Percentiles rank a stretch among this genome's conserved stretches.
phyloP scores from a whole-genome alignment of 2,113 vertebrate genomes.

The Cheirogaleus medius region DNA sequence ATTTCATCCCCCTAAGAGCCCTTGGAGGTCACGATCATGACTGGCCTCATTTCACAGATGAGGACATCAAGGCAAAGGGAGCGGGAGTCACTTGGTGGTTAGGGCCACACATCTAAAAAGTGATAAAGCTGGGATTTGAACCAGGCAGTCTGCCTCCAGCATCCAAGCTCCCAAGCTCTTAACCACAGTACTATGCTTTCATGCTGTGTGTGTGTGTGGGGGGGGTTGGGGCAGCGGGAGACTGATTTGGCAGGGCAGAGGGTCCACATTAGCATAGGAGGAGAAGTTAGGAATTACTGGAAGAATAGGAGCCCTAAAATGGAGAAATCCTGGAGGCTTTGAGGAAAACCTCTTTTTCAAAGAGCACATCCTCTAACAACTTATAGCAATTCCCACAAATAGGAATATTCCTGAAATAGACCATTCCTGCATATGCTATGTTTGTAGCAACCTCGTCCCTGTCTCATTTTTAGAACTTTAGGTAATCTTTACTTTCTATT shows the following conservation, averaged over 20 bases:
- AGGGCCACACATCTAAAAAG: background rate
- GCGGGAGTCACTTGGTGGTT: background rate
- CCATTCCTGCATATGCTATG: slow-evolving; percentile 59
- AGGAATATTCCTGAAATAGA: slow-evolving; percentile 62
- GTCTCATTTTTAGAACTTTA: slow-evolving; percentile 66
- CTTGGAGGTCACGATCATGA: background rate
- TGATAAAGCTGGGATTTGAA: background rate
- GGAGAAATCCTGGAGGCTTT: slow-evolving; percentile 1
- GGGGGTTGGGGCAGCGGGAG: background rate
- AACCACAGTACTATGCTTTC: background rate
- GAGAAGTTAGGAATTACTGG: background rate
- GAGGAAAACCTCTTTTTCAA: slow-evolving; percentile 48
- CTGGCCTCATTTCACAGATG: background rate
- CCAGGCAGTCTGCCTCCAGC: background rate
- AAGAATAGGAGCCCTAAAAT: background rate
- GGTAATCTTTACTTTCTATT: slow-evolving; percentile 66
- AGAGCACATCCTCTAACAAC: slow-evolving; percentile 27
- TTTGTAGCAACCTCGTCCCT: slow-evolving; percentile 16
- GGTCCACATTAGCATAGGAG: background rate
- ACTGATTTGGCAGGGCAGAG: background rate
- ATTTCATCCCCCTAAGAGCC: background rate
- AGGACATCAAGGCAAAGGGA: background rate
- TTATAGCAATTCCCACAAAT: slow-evolving; percentile 45
- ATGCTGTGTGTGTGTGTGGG: background rate
- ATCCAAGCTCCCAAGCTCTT: background rate